Evolutionary conservation across 2,797 vertebrate genomes (phyloP).

Genomic region (Melanotaenia nigrans): DNA sequence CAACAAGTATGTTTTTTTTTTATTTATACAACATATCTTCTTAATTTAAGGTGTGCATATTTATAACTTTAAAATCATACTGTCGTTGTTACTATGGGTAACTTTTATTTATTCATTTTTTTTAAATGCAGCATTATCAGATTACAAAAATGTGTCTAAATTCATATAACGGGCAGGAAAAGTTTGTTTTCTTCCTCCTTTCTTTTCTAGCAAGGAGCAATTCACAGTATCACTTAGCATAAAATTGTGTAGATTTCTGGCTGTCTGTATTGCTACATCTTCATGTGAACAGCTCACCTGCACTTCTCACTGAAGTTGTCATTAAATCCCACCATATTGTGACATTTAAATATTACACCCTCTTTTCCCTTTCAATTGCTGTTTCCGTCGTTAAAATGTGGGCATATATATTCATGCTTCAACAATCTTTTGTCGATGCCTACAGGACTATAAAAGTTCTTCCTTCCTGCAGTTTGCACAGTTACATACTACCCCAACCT

Average conservation of each 20-base stretch:
- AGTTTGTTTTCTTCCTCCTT: no score
- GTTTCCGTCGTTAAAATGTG: neutral
- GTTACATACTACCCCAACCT: neutral
- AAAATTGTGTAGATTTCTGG: neutral
- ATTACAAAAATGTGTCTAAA: neutral
- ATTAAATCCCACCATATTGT: conserved; percentile 3
- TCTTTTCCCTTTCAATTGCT: neutral
- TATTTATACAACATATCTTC: no score
- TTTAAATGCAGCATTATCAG: neutral
- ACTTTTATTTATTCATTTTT: neutral
- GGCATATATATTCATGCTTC: neutral
- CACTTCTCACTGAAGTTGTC: neutral
- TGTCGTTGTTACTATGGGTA: neutral
- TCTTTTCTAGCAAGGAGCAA: neutral
- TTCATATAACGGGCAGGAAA: neutral
- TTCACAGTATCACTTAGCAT: neutral
- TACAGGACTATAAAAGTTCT: conserved; percentile 1
- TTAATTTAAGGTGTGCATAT: neutral
- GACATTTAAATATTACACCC: neutral
- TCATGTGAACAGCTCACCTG: neutral
- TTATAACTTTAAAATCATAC: neutral
- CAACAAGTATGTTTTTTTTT: neutral
- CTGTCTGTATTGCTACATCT: neutral
- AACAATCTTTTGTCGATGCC: neutral
- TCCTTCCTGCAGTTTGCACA: neutral